Evolutionary conservation across 2,888 invertebrate genomes (phyloP).

Genomic region (Onchidella celtica): DNA sequence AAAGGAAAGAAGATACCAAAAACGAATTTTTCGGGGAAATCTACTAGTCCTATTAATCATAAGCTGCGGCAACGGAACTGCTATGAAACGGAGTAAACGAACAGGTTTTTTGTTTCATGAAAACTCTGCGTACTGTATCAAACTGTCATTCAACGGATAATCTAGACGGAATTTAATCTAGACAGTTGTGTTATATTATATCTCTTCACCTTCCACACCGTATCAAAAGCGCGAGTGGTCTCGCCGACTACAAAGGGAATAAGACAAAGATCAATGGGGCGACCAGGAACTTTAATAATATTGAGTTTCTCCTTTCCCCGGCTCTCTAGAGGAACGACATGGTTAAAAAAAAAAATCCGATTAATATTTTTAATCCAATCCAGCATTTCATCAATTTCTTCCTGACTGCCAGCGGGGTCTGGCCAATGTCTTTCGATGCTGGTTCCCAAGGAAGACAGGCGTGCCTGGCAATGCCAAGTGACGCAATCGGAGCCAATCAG

Average conservation of each 20-base stretch:
- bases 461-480: slow-evolving; percentile 10
- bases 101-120: no score
- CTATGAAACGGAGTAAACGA: no score
- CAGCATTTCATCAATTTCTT: slow-evolving; percentile 34
- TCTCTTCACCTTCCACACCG: background rate
- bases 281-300: slow-evolving; percentile 10
- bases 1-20: no score
- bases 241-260: slow-evolving; percentile 3
- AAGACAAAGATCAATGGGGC: background rate
- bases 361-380: slow-evolving; percentile 29
- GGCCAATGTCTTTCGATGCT: slow-evolving; percentile 23
- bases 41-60: no score
- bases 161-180: no score
- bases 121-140: no score
- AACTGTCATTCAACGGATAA: no score
- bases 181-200: no score
- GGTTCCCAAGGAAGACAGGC: slow-evolving; percentile 19
- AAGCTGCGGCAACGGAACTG: no score
- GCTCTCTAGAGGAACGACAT: background rate
- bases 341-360: slow-evolving; percentile 26
- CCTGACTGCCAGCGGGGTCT: background rate
- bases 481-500: background rate
- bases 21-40: no score
- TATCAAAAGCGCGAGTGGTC: slow-evolving; percentile 9
- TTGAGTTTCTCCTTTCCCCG: slow-evolving; percentile 3